A percentile compares a stretch with the other conserved stretches of the same genome.
phyloP scores from a whole-genome alignment of 2,888 invertebrate species.

The Nipponacmea schrenckii region DNA sequence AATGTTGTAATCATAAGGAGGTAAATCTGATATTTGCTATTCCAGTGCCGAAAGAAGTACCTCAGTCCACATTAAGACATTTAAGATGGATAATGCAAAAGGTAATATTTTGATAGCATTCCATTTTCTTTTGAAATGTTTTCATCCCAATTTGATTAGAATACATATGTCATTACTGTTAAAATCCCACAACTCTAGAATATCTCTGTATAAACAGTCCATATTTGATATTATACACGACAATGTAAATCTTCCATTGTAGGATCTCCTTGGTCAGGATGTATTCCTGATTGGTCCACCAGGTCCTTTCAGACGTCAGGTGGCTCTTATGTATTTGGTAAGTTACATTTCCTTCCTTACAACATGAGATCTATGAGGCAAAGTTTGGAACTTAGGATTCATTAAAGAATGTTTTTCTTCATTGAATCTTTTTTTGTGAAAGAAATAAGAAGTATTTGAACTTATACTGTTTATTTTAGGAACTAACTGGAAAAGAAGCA shows the following conservation, averaged over 20 bases:
- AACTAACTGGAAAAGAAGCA: constrained; percentile 87
- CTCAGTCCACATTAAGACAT: constrained; percentile 81
- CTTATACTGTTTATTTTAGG: constrained; percentile 63
- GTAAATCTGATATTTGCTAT: constrained; percentile 18
- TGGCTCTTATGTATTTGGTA: constrained; percentile 86
- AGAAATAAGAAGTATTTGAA: background rate
- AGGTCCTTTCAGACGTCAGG: constrained; percentile 82
- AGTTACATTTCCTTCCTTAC: constrained; percentile 21
- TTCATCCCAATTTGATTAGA: too few relatives aligned
- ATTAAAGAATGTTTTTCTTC: background rate
- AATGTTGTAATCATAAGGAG: too few relatives aligned
- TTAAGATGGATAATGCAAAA: constrained; percentile 97
- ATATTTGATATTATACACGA: too few relatives aligned
- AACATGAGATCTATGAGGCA: background rate
- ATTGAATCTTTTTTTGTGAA: background rate
- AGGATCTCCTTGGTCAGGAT: constrained; percentile 86
- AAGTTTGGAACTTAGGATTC: background rate
- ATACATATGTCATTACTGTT: too few relatives aligned
- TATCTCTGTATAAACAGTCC: too few relatives aligned
- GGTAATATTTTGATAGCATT: constrained; percentile 66
- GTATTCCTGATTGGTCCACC: constrained; percentile 94
- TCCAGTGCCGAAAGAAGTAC: constrained; percentile 54
- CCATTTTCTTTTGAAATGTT: too few relatives aligned
- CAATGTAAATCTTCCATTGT: too few relatives aligned
- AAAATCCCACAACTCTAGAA: too few relatives aligned